phyloP scores from a whole-genome alignment of 2,113 vertebrate species.

The Nansenia antarctica region DNA sequence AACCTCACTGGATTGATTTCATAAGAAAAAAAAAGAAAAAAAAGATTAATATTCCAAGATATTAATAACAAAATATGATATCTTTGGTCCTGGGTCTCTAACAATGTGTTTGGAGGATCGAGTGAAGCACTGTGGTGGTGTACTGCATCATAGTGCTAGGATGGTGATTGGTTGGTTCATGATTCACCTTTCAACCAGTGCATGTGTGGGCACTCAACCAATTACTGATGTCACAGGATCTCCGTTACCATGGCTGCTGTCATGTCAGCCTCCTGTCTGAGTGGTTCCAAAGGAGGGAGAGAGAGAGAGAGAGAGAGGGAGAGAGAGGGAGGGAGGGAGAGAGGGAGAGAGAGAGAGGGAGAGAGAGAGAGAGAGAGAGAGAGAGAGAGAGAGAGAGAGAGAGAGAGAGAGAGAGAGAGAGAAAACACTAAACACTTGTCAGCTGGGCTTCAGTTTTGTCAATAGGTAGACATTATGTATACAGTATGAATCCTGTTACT shows the following conservation, averaged over 20 bases:
- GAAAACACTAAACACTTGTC: neutral
- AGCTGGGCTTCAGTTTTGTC: conserved; percentile 21
- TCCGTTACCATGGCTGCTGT: conserved; percentile 50
- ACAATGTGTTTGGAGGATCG: neutral
- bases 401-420: no score
- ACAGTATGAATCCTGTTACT: neutral
- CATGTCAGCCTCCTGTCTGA: conserved; percentile 10
- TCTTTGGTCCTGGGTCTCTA: neutral
- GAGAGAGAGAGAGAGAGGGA: no score
- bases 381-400: no score
- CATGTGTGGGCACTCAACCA: conserved; percentile 44
- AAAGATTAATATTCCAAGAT: neutral
- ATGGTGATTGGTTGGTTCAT: conserved; percentile 42
- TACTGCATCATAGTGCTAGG: conserved; percentile 34
- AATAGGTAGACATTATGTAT: conserved; percentile 12
- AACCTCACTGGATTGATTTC: neutral
- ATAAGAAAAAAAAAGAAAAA: conserved; percentile 21
- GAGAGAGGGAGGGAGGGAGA: no score
- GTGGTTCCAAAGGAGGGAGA: no score
- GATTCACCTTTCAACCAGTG: conserved; percentile 45
- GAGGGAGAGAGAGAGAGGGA: no score
- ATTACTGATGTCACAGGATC: conserved; percentile 49
- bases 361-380: no score
- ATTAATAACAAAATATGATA: no score
- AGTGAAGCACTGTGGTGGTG: neutral